Base-by-base conservation (phyloP, 2,113 vertebrate species). In the Hemiprocne comata region DNA sequence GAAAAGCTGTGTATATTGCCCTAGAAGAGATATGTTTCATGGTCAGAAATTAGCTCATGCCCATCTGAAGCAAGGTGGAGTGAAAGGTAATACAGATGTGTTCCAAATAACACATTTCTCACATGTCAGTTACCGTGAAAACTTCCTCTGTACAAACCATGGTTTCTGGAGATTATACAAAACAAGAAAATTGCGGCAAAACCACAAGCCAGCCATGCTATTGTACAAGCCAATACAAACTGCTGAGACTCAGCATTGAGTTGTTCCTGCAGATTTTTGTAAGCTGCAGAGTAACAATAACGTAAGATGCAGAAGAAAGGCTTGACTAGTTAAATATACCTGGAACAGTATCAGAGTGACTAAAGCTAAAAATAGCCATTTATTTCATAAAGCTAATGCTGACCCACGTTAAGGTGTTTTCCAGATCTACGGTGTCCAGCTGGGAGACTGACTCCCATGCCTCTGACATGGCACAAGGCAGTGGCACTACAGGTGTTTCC, bases 61-160 rank as follows among this genome's bases (percentile, higher is more conserved):
- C n/a, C 50, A 72, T 29, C 34, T 29, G 44, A 72, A 76, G 18
- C 10, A 51, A 79, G 31, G n/a, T 4, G 9, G 19, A 65, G 21
- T 7, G 11, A 33, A 65, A 83, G 31, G 21, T 14, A 53, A 25
- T 3, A 61, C 2, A 50, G 23, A 29, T 9, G 15, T 9, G 13
- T 9, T 61, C 29, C 17, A 25, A 31, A 8, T 6, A 85, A 34
- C 34, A 62, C 14, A 15, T 8, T 17, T 65, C 29, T 46, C 16
- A 10, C 0, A 0, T 5, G 38, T 34, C 7, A 2, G 13, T 25
- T 6, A 48, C 10, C 36, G 23, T 0, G 0, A 87, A 87, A 79
- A 69, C 5, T 8, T 48, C 12, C 40, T 21, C 48, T 28, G 28
- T 44, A 60, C 23, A 60, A 87, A 50, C 18, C 21, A 36, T 1